These are phyloP conservation scores for Rapana venosa DNA, from an alignment of 2,888 invertebrate species.

Conservation along the genomic window DNA sequence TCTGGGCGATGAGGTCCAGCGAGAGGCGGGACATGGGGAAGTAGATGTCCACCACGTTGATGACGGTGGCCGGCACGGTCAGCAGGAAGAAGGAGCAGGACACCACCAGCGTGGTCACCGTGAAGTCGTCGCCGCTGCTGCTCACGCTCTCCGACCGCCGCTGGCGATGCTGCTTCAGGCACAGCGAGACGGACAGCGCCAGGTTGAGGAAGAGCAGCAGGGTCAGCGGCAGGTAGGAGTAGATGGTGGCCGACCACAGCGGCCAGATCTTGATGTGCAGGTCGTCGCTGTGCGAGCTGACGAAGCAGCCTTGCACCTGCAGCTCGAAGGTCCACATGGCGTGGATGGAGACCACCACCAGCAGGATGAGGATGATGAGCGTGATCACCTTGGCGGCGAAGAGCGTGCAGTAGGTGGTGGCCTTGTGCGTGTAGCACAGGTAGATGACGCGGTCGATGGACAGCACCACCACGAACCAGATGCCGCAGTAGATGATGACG, in stretches of 20 bases:
- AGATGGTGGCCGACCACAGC: conserved; percentile 70
- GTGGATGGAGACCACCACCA: conserved; percentile 71
- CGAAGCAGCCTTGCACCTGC: conserved; percentile 65
- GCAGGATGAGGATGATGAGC: conserved; percentile 65
- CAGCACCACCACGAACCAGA: conserved; percentile 74
- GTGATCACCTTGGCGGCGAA: conserved; percentile 71
- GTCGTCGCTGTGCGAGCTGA: conserved; percentile 60
- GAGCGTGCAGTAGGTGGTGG: conserved; percentile 68
- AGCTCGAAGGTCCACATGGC: conserved; percentile 74
- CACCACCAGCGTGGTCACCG: conserved; percentile 50
- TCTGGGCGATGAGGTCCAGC: conserved; percentile 50
- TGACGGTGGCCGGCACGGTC: conserved; percentile 54
- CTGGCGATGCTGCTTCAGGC: conserved; percentile 41
- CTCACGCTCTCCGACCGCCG: conserved; percentile 4
- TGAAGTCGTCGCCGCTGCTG: conserved; percentile 46
- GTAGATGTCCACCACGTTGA: conserved; percentile 56
- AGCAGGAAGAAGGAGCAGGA: conserved; percentile 51
- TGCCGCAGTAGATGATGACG: conserved; percentile 67
- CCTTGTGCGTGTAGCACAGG: conserved; percentile 65
- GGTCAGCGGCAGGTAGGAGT: conserved; percentile 69
- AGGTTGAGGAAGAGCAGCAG: conserved; percentile 59
- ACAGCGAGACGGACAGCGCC: conserved; percentile 43
- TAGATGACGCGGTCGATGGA: conserved; percentile 69
- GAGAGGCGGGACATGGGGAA: conserved; percentile 51
- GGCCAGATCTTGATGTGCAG: conserved; percentile 73